phyloP scores from a whole-genome alignment of 2,797 vertebrate species.

The Anabacerthia variegaticeps region DNA sequence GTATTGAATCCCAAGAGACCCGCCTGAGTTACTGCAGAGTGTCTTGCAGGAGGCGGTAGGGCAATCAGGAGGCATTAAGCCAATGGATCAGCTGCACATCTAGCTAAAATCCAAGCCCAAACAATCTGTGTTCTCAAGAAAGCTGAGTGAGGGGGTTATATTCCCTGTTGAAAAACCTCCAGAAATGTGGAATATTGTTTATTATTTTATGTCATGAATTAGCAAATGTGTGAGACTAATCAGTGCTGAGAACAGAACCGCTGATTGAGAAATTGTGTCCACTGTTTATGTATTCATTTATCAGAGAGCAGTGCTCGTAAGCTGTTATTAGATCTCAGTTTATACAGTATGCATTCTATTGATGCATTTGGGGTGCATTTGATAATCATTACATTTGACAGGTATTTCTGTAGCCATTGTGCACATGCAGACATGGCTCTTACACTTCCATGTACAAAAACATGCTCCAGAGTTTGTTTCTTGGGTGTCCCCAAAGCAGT shows the following conservation, averaged over 20 bases:
- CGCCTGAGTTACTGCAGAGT: background rate
- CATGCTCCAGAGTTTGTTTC: background rate
- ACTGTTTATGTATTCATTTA: background rate
- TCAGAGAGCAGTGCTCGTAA: accelerated
- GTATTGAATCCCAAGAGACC: background rate
- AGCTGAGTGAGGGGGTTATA: background rate
- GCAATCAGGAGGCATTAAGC: background rate
- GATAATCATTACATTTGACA: background rate
- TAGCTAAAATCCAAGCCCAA: background rate
- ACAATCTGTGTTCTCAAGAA: background rate
- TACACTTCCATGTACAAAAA: accelerated
- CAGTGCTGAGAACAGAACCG: background rate
- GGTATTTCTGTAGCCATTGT: background rate
- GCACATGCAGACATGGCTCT: background rate
- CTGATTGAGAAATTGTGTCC: background rate
- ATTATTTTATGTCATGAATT: background rate
- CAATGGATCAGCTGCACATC: background rate
- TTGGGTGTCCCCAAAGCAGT: accelerated
- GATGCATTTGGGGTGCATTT: background rate
- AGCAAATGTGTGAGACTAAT: background rate
- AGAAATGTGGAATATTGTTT: background rate
- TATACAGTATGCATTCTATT: background rate
- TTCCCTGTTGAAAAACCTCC: background rate
- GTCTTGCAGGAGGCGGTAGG: background rate
- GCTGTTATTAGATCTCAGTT: background rate